Percentiles rank a stretch among this genome's conserved stretches.
These are phyloP conservation scores for Barnardius zonarius DNA, from an alignment of 2,113 vertebrate species.

Conservation along the genomic window DNA sequence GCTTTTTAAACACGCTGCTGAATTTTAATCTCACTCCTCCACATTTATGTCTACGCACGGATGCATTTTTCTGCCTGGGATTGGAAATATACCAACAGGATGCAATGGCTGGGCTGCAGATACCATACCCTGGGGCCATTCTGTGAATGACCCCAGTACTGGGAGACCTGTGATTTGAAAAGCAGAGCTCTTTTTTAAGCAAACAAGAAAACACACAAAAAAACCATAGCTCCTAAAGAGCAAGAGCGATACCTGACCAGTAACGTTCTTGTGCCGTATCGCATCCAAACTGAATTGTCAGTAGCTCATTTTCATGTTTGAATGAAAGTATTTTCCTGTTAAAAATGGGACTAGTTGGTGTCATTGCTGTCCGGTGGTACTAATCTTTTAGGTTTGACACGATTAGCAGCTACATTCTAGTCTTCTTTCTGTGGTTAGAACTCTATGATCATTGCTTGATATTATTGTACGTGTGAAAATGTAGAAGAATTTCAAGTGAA, in stretches of 20 bases:
- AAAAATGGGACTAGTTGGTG: background rate
- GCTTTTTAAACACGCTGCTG: background rate
- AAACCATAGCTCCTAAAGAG: background rate
- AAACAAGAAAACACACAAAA: background rate
- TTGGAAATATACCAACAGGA: background rate
- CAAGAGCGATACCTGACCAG: background rate
- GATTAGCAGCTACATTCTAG: background rate
- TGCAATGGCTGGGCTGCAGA: background rate
- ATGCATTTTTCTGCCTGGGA: background rate
- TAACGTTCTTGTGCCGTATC: background rate
- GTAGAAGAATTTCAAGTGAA: background rate
- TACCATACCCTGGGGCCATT: background rate
- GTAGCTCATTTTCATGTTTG: background rate
- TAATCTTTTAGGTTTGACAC: background rate
- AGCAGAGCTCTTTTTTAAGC: background rate
- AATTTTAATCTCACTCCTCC: background rate
- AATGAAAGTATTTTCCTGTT: background rate
- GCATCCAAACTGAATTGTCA: background rate
- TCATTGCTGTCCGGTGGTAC: background rate
- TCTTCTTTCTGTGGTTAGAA: background rate
- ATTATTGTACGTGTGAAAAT: background rate
- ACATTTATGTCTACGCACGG: fast-evolving
- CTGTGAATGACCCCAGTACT: background rate
- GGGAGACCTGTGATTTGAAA: background rate
- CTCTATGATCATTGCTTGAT: background rate